Evolutionary conservation across 2,797 vertebrate genomes (phyloP).

Genomic region (Poecilia velifera): DNA sequence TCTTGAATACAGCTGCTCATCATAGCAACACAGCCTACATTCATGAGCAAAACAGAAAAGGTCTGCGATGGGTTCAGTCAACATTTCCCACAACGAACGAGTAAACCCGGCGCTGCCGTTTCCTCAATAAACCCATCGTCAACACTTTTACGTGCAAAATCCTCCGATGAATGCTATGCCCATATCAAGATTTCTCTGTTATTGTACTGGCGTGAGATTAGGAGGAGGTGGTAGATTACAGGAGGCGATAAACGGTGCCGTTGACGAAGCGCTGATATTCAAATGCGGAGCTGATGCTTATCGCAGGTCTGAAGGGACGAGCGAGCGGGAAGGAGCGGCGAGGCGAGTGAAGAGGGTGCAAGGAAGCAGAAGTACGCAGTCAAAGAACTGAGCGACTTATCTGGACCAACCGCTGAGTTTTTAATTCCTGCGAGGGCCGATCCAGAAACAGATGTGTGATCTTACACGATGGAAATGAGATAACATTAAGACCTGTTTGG

Average conservation of each 20-base stretch:
- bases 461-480: not conserved
- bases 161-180: not conserved
- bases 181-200: slow-evolving; percentile 5
- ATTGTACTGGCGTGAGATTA: not conserved
- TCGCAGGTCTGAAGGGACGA: slow-evolving; percentile 31
- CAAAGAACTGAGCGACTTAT: not conserved
- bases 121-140: slow-evolving; percentile 24
- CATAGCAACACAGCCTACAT: not conserved
- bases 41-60: slow-evolving; percentile 19
- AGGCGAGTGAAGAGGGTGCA: not conserved
- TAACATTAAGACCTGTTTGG: not conserved
- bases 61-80: not conserved
- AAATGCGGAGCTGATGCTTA: slow-evolving; percentile 43
- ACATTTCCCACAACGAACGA: slow-evolving; percentile 21
- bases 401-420: not conserved
- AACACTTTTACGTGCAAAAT: slow-evolving; percentile 18
- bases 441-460: not conserved
- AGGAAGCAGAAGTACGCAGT: not conserved
- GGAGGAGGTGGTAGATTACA: slow-evolving; percentile 29
- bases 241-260: slow-evolving; percentile 17
- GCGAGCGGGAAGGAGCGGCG: not conserved
- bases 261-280: slow-evolving; percentile 44
- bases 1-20: not conserved
- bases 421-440: not conserved
- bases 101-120: slow-evolving; percentile 11